Conservation (phyloP, 2,888 invertebrate species). For the Chrysopilus asiliformis region DNA sequence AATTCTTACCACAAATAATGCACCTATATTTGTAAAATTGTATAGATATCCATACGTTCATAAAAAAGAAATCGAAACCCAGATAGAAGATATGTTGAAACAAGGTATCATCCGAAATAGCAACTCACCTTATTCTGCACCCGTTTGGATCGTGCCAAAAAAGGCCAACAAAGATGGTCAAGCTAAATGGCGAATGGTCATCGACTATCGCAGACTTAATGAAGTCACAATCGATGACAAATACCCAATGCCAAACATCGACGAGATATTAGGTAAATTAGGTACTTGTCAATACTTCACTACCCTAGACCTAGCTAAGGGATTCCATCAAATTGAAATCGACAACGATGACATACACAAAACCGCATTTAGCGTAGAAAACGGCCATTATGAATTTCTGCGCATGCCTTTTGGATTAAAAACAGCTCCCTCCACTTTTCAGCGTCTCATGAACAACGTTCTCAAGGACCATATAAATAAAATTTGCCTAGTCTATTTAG, state of each 20-base stretch:
- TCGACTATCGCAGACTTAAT: conserved; percentile 14
- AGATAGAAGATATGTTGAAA: no score
- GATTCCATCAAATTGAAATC: conserved; percentile 15
- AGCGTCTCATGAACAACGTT: conserved; percentile 28
- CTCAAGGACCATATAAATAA: conserved; percentile 19
- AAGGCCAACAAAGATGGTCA: no score
- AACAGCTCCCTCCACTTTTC: conserved; percentile 31
- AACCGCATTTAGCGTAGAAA: conserved; percentile 13
- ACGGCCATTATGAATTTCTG: conserved; percentile 13
- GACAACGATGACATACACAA: conserved; percentile 11
- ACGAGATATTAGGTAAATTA: conserved; percentile 13
- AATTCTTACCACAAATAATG: no score
- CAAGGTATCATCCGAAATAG: no score
- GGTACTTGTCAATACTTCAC: conserved; percentile 12
- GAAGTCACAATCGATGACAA: conserved; percentile 10
- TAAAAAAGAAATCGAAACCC: no score
- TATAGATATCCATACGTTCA: no score
- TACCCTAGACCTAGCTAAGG: conserved; percentile 12
- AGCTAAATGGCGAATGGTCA: no score
- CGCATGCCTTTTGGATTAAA: conserved; percentile 29
- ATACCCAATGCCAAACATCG: conserved; percentile 10
- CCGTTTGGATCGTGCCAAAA: no score
- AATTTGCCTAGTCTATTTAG: conserved; percentile 17
- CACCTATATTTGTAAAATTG: no score
- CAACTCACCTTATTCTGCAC: no score